Evolutionary conservation across 2,888 invertebrate genomes (phyloP).

Genomic region (Magallana nippona): DNA sequence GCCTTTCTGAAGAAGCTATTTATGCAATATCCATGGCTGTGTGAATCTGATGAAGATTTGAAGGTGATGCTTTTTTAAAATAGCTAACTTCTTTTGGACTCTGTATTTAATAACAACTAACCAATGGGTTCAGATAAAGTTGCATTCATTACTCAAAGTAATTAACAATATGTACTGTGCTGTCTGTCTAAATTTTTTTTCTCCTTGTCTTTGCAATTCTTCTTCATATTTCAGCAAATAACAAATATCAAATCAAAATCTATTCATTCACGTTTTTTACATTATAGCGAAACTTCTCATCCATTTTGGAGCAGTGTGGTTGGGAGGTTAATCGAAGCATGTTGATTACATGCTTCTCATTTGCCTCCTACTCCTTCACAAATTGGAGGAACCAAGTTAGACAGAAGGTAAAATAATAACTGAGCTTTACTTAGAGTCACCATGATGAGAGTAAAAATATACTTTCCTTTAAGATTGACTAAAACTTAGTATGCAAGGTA

Average conservation of each 20-base stretch:
- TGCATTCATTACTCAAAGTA: too few species aligned
- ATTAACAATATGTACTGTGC: too few species aligned
- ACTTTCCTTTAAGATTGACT: not conserved
- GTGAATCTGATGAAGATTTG: not conserved
- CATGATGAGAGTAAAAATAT: not conserved
- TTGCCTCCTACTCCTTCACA: not conserved
- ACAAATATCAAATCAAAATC: not conserved
- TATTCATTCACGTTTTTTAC: not conserved
- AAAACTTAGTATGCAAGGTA: not conserved
- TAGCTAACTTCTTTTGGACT: not conserved
- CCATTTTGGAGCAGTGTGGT: not conserved
- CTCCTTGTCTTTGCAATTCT: not conserved
- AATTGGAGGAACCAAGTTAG: not conserved
- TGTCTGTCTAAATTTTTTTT: not conserved
- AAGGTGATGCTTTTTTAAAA: not conserved
- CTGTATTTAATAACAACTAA: too few species aligned
- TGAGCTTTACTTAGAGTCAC: too few species aligned
- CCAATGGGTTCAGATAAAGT: too few species aligned
- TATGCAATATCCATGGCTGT: not conserved
- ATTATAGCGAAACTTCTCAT: not conserved
- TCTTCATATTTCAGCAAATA: not conserved
- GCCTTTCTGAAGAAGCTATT: not conserved
- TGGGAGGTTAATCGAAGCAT: not conserved
- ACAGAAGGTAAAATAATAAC: not conserved
- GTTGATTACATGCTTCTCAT: constrained; percentile 6